Evolutionary conservation across 2,888 invertebrate genomes (phyloP).

Genomic region (Coelopa pilipes): DNA sequence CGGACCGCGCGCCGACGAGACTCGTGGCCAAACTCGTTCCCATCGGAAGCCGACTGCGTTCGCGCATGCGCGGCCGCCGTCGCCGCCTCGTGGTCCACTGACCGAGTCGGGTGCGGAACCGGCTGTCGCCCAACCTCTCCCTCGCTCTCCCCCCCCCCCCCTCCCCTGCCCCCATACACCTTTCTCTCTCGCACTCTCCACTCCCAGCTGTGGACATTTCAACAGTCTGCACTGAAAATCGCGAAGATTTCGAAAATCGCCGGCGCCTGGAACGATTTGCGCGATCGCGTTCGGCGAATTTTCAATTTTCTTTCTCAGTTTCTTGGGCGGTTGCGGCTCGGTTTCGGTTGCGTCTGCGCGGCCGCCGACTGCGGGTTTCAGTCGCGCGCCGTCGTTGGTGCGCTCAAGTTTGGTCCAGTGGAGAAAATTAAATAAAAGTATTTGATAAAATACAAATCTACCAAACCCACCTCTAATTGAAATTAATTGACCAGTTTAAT

Average conservation of each 20-base stretch:
- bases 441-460: background rate
- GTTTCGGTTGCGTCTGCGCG: slow-evolving; percentile 22
- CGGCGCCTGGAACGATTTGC: background rate
- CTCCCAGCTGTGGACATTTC: too few species aligned
- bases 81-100: too few species aligned
- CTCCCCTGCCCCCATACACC: too few species aligned
- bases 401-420: background rate
- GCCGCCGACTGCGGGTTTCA: slow-evolving; percentile 9
- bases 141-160: background rate
- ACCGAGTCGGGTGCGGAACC: too few species aligned
- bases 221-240: too few species aligned
- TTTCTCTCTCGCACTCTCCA: too few species aligned
- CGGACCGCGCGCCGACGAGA: too few species aligned
- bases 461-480: too few species aligned
- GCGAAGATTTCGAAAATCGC: background rate
- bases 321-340: background rate
- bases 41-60: background rate
- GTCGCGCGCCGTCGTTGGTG: slow-evolving; percentile 14
- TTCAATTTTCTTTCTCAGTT: background rate
- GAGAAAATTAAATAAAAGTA: too few species aligned
- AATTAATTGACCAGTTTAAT: too few species aligned
- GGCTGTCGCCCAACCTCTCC: background rate
- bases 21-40: too few species aligned
- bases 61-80: background rate
- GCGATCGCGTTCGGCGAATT: background rate